phyloP scores from a whole-genome alignment of 2,888 invertebrate species.

The Blastobasis lacticolella region DNA sequence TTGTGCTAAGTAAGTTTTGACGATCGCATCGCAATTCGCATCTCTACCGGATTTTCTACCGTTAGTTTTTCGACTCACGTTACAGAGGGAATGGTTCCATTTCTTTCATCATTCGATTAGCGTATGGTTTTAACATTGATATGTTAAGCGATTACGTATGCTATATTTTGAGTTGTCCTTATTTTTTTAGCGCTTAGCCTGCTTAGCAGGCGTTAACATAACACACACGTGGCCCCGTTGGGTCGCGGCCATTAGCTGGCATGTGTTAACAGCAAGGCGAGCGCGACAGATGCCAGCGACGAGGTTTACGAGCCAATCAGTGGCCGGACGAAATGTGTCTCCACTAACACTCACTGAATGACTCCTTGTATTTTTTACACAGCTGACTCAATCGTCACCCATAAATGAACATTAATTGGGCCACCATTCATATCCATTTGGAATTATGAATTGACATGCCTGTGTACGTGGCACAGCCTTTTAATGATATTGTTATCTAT shows the following conservation, averaged over 20 bases:
- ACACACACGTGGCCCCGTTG: slow-evolving; percentile 37
- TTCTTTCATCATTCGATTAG: no score
- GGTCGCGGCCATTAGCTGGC: slow-evolving; percentile 38
- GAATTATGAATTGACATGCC: background rate
- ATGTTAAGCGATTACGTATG: background rate
- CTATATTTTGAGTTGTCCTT: slow-evolving; percentile 10
- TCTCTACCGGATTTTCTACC: slow-evolving; percentile 17
- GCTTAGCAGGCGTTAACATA: slow-evolving; percentile 31
- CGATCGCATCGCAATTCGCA: slow-evolving; percentile 21
- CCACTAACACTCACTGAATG: slow-evolving; percentile 17
- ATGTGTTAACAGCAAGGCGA: slow-evolving; percentile 45
- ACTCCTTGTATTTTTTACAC: no score
- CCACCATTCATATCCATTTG: no score
- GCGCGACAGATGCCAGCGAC: slow-evolving; percentile 40
- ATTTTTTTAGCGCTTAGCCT: slow-evolving; percentile 16
- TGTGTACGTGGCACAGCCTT: slow-evolving; percentile 10
- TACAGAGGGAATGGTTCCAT: no score
- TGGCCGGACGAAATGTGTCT: slow-evolving; percentile 31
- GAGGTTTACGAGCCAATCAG: slow-evolving; percentile 31
- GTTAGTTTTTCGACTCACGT: slow-evolving; percentile 2
- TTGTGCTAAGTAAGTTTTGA: slow-evolving; percentile 26
- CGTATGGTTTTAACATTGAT: slow-evolving; percentile 2
- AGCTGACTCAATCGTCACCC: no score
- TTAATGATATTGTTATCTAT: slow-evolving; percentile 25
- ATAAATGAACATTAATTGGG: no score